Conservation (phyloP, 2,888 invertebrate genomes). For the Nomada hirtipes region DNA sequence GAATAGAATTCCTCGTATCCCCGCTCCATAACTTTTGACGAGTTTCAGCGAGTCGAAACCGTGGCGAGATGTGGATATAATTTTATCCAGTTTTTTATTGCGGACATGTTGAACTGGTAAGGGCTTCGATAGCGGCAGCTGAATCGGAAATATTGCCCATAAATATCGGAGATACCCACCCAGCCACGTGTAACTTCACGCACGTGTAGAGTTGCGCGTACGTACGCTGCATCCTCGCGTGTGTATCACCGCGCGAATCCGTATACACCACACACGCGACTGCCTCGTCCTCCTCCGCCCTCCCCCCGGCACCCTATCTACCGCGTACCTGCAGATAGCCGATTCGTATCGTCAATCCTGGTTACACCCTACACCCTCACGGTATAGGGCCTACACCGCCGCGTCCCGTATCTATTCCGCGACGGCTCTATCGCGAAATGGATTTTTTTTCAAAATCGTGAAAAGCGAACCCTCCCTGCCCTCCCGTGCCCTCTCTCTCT, state of each 20-base stretch:
- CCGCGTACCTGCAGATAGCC: constrained; percentile 73
- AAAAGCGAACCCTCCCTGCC: constrained; percentile 44
- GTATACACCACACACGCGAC: constrained; percentile 41
- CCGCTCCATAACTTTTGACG: constrained; percentile 81
- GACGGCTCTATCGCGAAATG: constrained; percentile 74
- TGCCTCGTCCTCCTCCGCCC: constrained; percentile 17
- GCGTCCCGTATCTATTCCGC: constrained; percentile 73
- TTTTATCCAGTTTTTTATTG: constrained; percentile 84
- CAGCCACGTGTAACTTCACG: constrained; percentile 73
- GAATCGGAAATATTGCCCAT: constrained; percentile 84
- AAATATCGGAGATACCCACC: constrained; percentile 83
- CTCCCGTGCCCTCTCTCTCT: not conserved
- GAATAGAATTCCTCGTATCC: constrained; percentile 71
- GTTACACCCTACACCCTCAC: constrained; percentile 64
- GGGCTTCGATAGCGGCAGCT: constrained; percentile 83
- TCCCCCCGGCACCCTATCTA: constrained; percentile 33
- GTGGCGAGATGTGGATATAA: constrained; percentile 83
- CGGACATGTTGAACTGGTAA: constrained; percentile 84
- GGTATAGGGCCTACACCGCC: constrained; percentile 61
- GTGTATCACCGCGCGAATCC: constrained; percentile 29
- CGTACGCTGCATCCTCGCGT: constrained; percentile 41
- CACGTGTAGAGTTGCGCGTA: constrained; percentile 65
- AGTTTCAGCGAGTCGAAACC: constrained; percentile 79
- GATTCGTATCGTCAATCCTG: constrained; percentile 76
- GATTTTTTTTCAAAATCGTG: constrained; percentile 74